Evolutionary conservation across 2,113 vertebrate genomes (phyloP), one percentile per base, ranked within the genome.

Genomic region (Delphinus delphis): DNA sequence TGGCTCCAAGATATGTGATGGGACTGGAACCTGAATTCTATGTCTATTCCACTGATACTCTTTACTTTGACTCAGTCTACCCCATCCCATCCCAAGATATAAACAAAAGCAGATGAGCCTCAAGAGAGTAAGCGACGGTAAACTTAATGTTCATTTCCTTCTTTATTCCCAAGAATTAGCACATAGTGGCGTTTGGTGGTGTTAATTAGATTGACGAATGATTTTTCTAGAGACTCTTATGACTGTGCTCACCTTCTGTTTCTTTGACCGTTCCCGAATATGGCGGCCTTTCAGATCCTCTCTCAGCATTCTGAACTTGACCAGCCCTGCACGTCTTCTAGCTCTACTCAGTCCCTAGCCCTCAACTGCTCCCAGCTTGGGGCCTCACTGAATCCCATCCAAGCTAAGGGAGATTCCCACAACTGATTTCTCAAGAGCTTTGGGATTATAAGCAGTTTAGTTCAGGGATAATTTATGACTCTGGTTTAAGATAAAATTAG

Each of bases 401-500:
- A 53, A 91, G 82, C 47, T 79, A 60, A 88, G 67, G 84, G 38
- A 87, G 31, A 71, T 65, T n/a, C 36, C 67, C 11, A 82, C 21
- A 31, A 28, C 44, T 87, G 74, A 84, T 73, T 90, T 95, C 80
- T 92, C 26, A 88, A 85, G 41, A 80, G 60, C 8, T 33, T 87
- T 81, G 93, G 53, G n/a, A 87, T 97, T 80, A 94, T 26, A 70
- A 87, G 44, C 63, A 71, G 11, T 68, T 96, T 86, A 55, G 25
- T 90, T 93, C 63, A 65, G 26, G 71, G 58, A 65, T 62, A 94
- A 93, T 95, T 88, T 86, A 73, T 95, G 62, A 96, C 50, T 94
- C 89, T 74, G 74, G 23, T 84, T 94, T 83, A 95, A 95, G 77
- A 84, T 97, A 97, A 83, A 96, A 94, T 95, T 92, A 93, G 85